Base-by-base conservation (phyloP, 2,797 vertebrate species). In the Pipistrellus pipistrellus region DNA sequence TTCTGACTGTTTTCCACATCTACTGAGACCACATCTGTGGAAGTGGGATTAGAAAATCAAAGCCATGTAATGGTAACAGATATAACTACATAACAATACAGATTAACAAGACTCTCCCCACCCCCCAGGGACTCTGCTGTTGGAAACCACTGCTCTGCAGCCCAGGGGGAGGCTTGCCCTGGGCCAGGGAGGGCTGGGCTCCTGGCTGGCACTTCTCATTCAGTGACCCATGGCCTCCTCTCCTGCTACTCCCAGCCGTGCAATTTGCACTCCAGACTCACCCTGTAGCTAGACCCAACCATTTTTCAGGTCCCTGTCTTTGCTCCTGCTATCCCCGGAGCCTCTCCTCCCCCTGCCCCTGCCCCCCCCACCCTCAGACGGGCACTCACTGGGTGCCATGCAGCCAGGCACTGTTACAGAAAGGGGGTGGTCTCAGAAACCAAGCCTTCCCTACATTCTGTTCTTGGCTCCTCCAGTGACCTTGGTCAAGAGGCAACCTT, bases 401-500 rank as follows among this genome's bases (percentile, higher is more conserved):
- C 27, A 78, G 64, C 46, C n/a, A 68, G 83, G 12, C 8, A 20
- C 44, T 18, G 2, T 48, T 53, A 85, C 13, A 80, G 57, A 71
- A 80, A 89, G 35, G 17, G 35, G n/a, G 32, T 3, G 13, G 8
- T 21, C 46, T 92, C 82, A 87, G 38, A 85, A 82, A 66, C 13
- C 27, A n/a, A 81, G 55, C 38, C 72, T 75, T 59, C 38, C 23
- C 44, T 35, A 15, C 41, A 76, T 68, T 78, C 90, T n/a, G 41
- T 82, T 95, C 90, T 55, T 90, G 84, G 72, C 30, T 80, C 38
- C 59, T 86, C 46, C 27, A 46, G 11, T 46, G 78, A 93, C 25
- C 15, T 57, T 38, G 64, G 69, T 18, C 20, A 84, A 82, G 12
- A 13, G 55, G 78, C 41, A 76, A 71, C 38, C 66, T 81, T 32